Evolutionary conservation across 2,113 vertebrate genomes (phyloP).

Genomic region (Gymnocephalus cernua): DNA sequence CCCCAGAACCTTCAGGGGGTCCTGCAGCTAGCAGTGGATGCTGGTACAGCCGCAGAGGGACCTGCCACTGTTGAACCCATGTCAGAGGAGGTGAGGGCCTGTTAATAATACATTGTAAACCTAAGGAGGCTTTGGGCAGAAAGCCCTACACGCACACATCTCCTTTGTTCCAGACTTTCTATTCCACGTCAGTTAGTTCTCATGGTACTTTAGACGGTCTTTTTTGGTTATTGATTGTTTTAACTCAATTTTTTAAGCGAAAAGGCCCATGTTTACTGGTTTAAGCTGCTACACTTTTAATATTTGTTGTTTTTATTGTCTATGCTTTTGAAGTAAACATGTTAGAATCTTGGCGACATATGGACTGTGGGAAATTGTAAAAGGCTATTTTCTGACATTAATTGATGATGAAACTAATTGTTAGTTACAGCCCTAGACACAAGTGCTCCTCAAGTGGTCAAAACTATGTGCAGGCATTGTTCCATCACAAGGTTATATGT

Average conservation of each 20-base stretch:
- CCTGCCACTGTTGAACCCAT: conserved; percentile 83
- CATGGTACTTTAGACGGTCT: not conserved
- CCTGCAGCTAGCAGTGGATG: conserved; percentile 90
- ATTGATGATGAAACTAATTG: too few species aligned
- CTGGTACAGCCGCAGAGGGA: conserved; percentile 83
- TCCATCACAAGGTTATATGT: not conserved
- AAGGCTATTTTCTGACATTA: too few species aligned
- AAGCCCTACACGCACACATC: not conserved
- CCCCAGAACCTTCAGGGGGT: conserved; percentile 89
- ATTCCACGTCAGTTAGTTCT: not conserved
- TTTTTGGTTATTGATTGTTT: too few species aligned
- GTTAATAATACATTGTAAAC: not conserved
- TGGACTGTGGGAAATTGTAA: too few species aligned
- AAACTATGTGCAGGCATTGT: not conserved
- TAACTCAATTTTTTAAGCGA: too few species aligned
- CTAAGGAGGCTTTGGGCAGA: not conserved
- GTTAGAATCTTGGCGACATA: too few species aligned
- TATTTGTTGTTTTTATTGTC: too few species aligned
- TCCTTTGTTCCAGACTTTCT: not conserved
- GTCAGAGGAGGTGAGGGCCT: conserved; percentile 87
- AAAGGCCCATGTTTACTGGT: too few species aligned
- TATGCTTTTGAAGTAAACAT: too few species aligned
- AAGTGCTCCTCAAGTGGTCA: not conserved
- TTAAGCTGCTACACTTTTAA: too few species aligned
- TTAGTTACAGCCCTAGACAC: not conserved